Evolutionary conservation across 2,888 invertebrate species (phyloP).

Genomic region (Tinea trinotella): DNA sequence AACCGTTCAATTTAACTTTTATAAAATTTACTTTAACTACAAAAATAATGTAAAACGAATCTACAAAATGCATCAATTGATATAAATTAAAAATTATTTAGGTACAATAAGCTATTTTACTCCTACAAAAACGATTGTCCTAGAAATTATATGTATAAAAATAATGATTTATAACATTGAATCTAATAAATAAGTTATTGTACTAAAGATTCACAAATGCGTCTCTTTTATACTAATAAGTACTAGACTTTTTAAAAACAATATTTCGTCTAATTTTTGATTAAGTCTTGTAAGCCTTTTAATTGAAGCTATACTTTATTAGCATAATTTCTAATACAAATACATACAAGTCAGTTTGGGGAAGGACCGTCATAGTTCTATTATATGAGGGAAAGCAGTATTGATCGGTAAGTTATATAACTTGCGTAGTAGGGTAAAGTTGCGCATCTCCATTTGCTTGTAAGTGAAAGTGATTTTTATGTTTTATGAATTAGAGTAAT

Average conservation of each 20-base stretch:
- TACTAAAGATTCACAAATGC: conserved; percentile 9
- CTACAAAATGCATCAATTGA: background rate
- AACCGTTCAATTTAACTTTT: background rate
- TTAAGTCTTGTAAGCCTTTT: conserved; percentile 12
- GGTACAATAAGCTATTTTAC: background rate
- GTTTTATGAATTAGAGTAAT: too few relatives aligned
- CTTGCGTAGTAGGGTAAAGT: too few relatives aligned
- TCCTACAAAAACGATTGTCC: background rate
- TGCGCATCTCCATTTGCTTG: too few relatives aligned
- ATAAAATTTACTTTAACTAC: background rate
- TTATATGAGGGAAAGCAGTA: too few relatives aligned
- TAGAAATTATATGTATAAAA: background rate
- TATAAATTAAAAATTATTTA: background rate
- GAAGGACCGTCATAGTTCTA: too few relatives aligned
- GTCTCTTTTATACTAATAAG: background rate
- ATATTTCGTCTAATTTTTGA: background rate
- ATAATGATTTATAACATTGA: background rate
- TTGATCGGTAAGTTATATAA: too few relatives aligned
- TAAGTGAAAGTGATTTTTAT: too few relatives aligned
- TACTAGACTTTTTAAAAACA: background rate
- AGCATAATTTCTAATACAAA: background rate
- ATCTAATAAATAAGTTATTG: background rate
- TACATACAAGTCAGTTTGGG: too few relatives aligned
- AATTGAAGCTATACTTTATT: conserved; percentile 5
- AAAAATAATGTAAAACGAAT: background rate